These are phyloP conservation scores for Lates japonicus DNA, from an alignment of 2,797 vertebrate species.

Conservation along the genomic window DNA sequence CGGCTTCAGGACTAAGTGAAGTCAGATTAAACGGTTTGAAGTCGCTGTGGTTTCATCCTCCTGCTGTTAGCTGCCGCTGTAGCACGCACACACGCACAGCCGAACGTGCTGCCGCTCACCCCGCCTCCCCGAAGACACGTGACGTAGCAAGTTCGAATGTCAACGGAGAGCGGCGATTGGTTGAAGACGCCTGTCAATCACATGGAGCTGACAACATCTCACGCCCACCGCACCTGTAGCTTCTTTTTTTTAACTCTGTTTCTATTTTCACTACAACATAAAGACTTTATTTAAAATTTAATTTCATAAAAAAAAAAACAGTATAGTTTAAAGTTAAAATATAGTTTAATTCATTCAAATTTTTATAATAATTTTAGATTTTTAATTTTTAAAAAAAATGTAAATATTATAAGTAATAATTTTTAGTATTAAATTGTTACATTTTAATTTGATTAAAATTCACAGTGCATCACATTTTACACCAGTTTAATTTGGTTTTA, in stretches of 20 bases:
- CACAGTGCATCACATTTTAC: too few relatives aligned
- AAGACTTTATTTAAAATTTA: too few relatives aligned
- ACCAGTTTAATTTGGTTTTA: too few relatives aligned
- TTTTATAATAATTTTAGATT: too few relatives aligned
- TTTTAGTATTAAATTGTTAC: too few relatives aligned
- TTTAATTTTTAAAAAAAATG: too few relatives aligned
- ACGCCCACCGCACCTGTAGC: conserved; percentile 25
- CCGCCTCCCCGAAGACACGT: background rate
- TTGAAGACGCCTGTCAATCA: conserved; percentile 21
- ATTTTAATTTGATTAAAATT: too few relatives aligned
- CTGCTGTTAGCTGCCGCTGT: background rate
- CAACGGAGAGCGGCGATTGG: conserved; percentile 49
- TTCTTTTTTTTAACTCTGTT: background rate
- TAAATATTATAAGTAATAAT: too few relatives aligned
- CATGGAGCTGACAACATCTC: fast-evolving
- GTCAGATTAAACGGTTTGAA: background rate
- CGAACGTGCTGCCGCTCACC: background rate
- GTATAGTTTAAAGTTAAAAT: too few relatives aligned
- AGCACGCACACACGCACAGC: background rate
- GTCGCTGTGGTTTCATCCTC: fast-evolving
- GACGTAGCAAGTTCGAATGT: background rate
- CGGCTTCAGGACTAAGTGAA: fast-evolving
- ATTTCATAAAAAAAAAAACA: too few relatives aligned
- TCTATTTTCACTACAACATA: too few relatives aligned
- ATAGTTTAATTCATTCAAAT: too few relatives aligned